Evolutionary conservation across 2,888 invertebrate species (phyloP).

Genomic region (Eupelmus urozonus): DNA sequence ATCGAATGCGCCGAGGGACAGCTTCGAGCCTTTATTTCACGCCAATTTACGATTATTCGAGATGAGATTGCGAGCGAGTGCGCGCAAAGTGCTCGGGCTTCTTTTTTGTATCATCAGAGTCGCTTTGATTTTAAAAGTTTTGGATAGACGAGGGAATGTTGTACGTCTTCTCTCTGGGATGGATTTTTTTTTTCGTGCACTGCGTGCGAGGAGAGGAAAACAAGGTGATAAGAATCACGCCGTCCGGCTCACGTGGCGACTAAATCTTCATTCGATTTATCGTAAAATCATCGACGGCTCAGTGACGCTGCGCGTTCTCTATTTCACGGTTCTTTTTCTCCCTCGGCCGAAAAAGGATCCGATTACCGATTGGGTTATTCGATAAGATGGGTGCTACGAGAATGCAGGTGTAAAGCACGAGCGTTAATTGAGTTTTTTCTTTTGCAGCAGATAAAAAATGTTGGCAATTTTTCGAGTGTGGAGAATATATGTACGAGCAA

Average conservation of each 20-base stretch:
- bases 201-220: conserved; percentile 10
- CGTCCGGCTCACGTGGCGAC: conserved; percentile 9
- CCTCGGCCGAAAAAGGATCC: conserved; percentile 42
- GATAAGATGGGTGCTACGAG: conserved; percentile 32
- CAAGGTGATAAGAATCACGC: conserved; percentile 24
- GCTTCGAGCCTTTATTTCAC: too few species aligned
- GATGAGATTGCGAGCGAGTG: too few species aligned
- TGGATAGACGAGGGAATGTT: too few species aligned
- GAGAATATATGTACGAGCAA: too few species aligned
- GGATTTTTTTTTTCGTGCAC: too few species aligned
- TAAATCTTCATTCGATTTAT: conserved; percentile 47
- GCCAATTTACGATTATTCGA: too few species aligned
- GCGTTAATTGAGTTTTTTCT: conserved; percentile 33
- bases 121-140: too few species aligned
- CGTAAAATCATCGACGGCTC: conserved; percentile 43
- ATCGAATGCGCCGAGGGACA: too few species aligned
- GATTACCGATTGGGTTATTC: conserved; percentile 44
- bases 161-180: too few species aligned
- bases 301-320: conserved; percentile 43
- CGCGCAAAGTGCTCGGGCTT: too few species aligned
- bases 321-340: conserved; percentile 20
- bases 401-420: conserved; percentile 49
- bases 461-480: too few species aligned
- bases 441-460: neutral
- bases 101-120: too few species aligned